Percentiles rank a stretch among this genome's conserved stretches.
These are phyloP conservation scores for Magallana angulata DNA, from an alignment of 1,140 invertebrate genomes.

Conservation along the genomic window DNA sequence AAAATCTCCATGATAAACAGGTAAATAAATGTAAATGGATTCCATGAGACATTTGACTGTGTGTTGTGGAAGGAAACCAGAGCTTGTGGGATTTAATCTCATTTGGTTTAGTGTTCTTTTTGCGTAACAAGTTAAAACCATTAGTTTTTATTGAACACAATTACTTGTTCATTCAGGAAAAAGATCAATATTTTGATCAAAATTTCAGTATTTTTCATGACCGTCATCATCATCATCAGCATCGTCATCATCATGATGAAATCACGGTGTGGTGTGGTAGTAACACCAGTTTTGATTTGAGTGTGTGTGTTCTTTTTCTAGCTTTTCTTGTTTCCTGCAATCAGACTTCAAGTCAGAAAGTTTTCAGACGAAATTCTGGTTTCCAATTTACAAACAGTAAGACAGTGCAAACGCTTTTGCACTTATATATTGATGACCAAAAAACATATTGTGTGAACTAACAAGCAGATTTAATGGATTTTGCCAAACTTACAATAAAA, in stretches of 20 bases:
- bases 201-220: no score
- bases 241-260: neutral
- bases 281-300: slow-evolving; percentile 6
- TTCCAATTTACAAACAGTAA: slow-evolving; percentile 39
- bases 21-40: slow-evolving; percentile 53
- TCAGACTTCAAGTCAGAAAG: slow-evolving; percentile 47
- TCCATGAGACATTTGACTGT: neutral
- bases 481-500: neutral
- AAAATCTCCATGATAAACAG: slow-evolving; percentile 78
- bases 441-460: slow-evolving; percentile 22
- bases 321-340: slow-evolving; percentile 32
- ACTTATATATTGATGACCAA: slow-evolving; percentile 7
- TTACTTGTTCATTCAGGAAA: no score
- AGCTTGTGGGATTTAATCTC: slow-evolving; percentile 15
- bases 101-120: neutral
- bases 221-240: no score
- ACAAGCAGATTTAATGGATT: neutral
- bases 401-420: neutral
- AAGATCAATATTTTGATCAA: no score
- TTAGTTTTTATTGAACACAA: neutral
- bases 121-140: neutral
- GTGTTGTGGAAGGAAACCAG: slow-evolving; percentile 2
- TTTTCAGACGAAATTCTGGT: slow-evolving; percentile 50
- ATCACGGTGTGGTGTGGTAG: neutral
- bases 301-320: slow-evolving; percentile 38